Evolutionary conservation across 1,140 invertebrate species (phyloP).

Genomic region (Leptinotarsa lineolata): DNA sequence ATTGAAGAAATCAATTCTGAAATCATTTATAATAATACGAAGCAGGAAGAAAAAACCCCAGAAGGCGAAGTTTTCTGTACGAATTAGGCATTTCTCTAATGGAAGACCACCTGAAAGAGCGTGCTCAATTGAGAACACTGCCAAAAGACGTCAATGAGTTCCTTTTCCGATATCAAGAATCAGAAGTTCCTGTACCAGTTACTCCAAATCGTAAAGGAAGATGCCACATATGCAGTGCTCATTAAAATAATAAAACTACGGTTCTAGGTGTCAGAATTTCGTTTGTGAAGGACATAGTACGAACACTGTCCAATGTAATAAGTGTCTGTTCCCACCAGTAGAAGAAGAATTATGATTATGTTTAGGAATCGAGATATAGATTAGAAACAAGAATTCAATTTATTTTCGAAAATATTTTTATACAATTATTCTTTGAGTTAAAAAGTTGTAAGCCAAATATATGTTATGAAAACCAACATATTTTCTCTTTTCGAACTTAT

Average conservation of each 20-base stretch:
- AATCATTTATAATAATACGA: conserved; percentile 52
- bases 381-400: too few relatives aligned
- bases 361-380: too few relatives aligned
- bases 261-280: conserved; percentile 25
- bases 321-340: conserved; percentile 23
- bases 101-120: conserved; percentile 43
- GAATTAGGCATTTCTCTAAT: conserved; percentile 55
- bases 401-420: too few relatives aligned
- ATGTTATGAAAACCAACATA: too few relatives aligned
- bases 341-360: conserved; percentile 18
- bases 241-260: conserved; percentile 34
- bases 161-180: conserved; percentile 18
- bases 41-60: conserved; percentile 35
- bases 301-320: conserved; percentile 24
- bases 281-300: conserved; percentile 11
- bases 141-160: conserved; percentile 35
- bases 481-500: too few relatives aligned
- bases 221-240: conserved; percentile 23
- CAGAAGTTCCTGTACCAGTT: neutral
- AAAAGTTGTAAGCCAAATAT: too few relatives aligned
- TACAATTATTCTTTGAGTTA: too few relatives aligned
- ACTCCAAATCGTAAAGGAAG: conserved; percentile 20
- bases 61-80: conserved; percentile 56
- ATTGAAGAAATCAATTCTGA: conserved; percentile 60
- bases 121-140: conserved; percentile 23